Evolutionary conservation across 2,888 invertebrate genomes (phyloP).

Genomic region (Exephanes ischioxanthus): DNA sequence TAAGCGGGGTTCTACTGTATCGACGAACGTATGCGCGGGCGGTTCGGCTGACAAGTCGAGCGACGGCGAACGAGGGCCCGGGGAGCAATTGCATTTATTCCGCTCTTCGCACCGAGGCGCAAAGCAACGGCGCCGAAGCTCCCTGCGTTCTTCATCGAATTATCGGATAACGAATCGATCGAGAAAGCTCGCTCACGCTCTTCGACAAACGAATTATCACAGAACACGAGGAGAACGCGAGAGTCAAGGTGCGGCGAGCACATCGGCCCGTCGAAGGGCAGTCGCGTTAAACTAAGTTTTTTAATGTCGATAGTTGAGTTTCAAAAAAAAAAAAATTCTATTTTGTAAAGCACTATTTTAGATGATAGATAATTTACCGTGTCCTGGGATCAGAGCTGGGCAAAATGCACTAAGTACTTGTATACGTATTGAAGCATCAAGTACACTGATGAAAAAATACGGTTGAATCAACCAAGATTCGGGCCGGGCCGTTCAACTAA

Average conservation of each 20-base stretch:
- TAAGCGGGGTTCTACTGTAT: not conserved
- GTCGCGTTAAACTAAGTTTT: no score
- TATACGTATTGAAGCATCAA: no score
- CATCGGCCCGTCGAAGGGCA: no score
- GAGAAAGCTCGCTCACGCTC: constrained; percentile 10
- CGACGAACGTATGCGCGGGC: not conserved
- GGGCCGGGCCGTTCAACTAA: no score
- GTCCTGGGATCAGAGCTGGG: no score
- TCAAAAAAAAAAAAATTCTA: no score
- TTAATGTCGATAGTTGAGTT: no score
- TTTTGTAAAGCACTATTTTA: no score
- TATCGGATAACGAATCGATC: constrained; percentile 52
- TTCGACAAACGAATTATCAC: constrained; percentile 23
- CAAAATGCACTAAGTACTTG: no score
- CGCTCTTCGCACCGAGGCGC: constrained; percentile 10
- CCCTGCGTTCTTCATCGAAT: constrained; percentile 26
- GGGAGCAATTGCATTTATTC: constrained; percentile 30
- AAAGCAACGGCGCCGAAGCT: not conserved
- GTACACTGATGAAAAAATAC: no score
- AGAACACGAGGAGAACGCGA: not conserved
- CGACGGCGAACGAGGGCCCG: constrained; percentile 7
- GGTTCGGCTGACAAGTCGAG: constrained; percentile 4
- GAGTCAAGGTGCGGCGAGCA: not conserved
- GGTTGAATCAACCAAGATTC: no score
- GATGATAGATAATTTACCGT: no score